These are phyloP conservation scores for Babylonia areolata DNA, from an alignment of 1,140 invertebrate species.

Conservation along the genomic window DNA sequence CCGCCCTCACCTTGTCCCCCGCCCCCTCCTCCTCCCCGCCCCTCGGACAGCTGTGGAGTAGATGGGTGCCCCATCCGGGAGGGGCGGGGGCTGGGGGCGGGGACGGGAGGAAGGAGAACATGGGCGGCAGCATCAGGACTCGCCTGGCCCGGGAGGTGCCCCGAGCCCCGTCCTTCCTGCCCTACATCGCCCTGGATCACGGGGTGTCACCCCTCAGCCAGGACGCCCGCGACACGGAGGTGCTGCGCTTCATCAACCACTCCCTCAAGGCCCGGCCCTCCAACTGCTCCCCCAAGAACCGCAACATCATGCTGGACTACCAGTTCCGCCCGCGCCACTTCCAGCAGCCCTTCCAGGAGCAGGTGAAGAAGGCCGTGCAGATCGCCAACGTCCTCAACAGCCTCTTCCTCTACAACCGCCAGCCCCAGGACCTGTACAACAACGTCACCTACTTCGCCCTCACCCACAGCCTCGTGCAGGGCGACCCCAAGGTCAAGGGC, in stretches of 20 bases:
- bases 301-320: slow-evolving; percentile 28
- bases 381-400: slow-evolving; percentile 58
- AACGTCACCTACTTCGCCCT: slow-evolving; percentile 51
- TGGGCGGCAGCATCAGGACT: neutral
- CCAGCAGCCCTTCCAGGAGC: slow-evolving; percentile 42
- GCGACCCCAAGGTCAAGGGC: slow-evolving; percentile 50
- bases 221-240: slow-evolving; percentile 4
- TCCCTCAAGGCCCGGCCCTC: neutral
- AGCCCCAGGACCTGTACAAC: slow-evolving; percentile 43
- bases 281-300: slow-evolving; percentile 24
- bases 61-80: neutral
- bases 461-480: slow-evolving; percentile 53
- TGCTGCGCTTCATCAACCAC: slow-evolving; percentile 34
- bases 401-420: slow-evolving; percentile 50
- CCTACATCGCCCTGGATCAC: slow-evolving; percentile 24
- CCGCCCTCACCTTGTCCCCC: slow-evolving; percentile 25
- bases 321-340: slow-evolving; percentile 41
- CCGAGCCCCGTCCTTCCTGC: neutral
- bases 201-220: neutral
- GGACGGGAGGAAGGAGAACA: neutral
- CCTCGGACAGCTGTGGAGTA: neutral
- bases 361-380: slow-evolving; percentile 52
- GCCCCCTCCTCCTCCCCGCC: neutral
- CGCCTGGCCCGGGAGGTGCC: neutral
- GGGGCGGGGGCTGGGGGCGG: neutral